phyloP scores from a whole-genome alignment of 2,888 invertebrate species.

The Platypus cylindrus region DNA sequence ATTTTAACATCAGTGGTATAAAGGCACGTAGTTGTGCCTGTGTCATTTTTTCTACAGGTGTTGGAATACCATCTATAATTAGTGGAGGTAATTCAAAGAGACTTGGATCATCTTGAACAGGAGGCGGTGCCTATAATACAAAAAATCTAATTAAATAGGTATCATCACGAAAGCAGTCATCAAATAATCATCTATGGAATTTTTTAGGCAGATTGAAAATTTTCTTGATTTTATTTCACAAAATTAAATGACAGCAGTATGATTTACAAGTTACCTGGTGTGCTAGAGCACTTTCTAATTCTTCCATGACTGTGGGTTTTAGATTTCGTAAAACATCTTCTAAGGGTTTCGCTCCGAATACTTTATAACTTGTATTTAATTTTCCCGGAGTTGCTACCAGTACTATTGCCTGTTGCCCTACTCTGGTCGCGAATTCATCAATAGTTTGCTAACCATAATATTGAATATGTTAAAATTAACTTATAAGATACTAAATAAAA shows the following conservation, averaged over 20 bases:
- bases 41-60: conserved; percentile 98
- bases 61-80: conserved; percentile 94
- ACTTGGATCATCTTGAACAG: conserved; percentile 77
- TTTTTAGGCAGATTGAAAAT: no score
- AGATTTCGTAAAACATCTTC: conserved; percentile 92
- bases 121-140: conserved; percentile 52
- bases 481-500: no score
- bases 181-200: no score
- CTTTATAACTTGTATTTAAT: conserved; percentile 90
- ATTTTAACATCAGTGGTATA: conserved; percentile 95
- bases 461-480: no score
- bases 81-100: conserved; percentile 91
- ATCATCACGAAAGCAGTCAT: no score
- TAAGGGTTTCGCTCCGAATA: conserved; percentile 91
- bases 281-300: conserved; percentile 82
- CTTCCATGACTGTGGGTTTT: conserved; percentile 86
- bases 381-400: conserved; percentile 93
- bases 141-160: no score
- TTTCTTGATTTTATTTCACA: no score
- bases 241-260: no score
- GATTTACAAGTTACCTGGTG: conserved; percentile 60
- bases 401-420: conserved; percentile 94
- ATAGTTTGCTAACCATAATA: conserved; percentile 62
- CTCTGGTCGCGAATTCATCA: conserved; percentile 92
- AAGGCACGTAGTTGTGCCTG: conserved; percentile 93